Evolutionary conservation across 2,113 vertebrate species (phyloP), one percentile per base, ranked within the genome.

Genomic region (Rhabdomys dilectus): DNA sequence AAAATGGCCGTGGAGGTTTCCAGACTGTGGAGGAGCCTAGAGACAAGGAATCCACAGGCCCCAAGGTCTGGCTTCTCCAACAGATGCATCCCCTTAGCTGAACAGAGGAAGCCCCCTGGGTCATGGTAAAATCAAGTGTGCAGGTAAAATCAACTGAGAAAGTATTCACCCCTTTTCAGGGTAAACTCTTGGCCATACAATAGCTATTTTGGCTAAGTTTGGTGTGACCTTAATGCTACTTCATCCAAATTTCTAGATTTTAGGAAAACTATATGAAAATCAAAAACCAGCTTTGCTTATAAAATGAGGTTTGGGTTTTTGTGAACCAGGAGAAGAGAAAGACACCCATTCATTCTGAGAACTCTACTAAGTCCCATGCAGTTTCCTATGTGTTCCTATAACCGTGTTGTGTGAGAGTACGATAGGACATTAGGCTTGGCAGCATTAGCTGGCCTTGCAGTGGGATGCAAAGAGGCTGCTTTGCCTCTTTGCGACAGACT

Each of bases 191-290:
- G 89, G 39, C 86, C 64, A 87, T 26, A 86, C 0, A 0, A 68
- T 0, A 26, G 77, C 84, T 88, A 73, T 73, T 94, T 89, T 94
- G 86, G 80, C 77, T 96, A 94, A 62, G 51, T 82, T 53, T 91
- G 82, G 66, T 29, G 86, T 89, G 76, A 60, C 82, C 66, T 95
- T 97, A 51, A 80, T 0, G 4, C 85, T 77, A 31, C 64, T 91
- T 76, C 72, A 96, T 72, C 72, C 90, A 96, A 72, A 96, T 94
- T 89, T 95, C 62, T 96, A 86, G n/a, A 89, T 95, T 96, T 91
- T 77, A 95, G 86, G 96, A 96, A 92, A 97, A 91, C 34, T 24
- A 68, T 66, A 77, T 76, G 88, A 87, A 95, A 95, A 96, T 95
- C 72, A 89, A 95, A 97, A 89, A 77, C 62, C 66, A 34, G 81